phyloP scores from a whole-genome alignment of 1,140 invertebrate genomes.

The Tetranychus urticae region DNA sequence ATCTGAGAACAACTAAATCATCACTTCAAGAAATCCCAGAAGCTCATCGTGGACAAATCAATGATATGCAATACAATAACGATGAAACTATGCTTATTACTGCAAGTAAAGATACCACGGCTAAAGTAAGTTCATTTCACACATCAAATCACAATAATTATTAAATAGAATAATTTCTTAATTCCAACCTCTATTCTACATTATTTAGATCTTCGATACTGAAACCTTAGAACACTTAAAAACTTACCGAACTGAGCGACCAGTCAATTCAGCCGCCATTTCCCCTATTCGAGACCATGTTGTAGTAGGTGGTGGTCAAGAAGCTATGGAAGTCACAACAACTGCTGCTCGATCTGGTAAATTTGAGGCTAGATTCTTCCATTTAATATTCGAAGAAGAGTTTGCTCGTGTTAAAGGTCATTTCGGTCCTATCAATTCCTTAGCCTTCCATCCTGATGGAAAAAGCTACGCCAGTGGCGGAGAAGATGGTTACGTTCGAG shows the following conservation, averaged over 20 bases:
- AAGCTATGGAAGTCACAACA: slow-evolving; percentile 96
- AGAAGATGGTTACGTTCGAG: slow-evolving; percentile 91
- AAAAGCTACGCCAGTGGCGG: slow-evolving; percentile 88
- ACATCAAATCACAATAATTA: neutral
- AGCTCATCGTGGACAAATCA: slow-evolving; percentile 64
- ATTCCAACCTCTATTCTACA: slow-evolving; percentile 6
- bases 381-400: slow-evolving; percentile 97
- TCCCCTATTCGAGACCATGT: slow-evolving; percentile 82
- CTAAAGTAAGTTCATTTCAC: slow-evolving; percentile 31
- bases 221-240: slow-evolving; percentile 60
- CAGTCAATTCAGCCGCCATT: slow-evolving; percentile 85
- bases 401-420: slow-evolving; percentile 95
- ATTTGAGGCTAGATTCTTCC: slow-evolving; percentile 94
- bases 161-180: neutral
- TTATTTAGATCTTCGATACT: slow-evolving; percentile 49
- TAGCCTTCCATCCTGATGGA: slow-evolving; percentile 94
- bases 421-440: slow-evolving; percentile 97
- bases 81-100: slow-evolving; percentile 90
- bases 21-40: slow-evolving; percentile 22
- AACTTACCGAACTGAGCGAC: slow-evolving; percentile 83
- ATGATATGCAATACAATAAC: slow-evolving; percentile 70
- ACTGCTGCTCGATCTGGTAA: slow-evolving; percentile 84
- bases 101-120: slow-evolving; percentile 76
- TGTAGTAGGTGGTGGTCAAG: slow-evolving; percentile 85
- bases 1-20: slow-evolving; percentile 36